Percentiles rank a stretch among this genome's conserved stretches.
phyloP scores from a whole-genome alignment of 2,888 invertebrate genomes.

The Gortyna flavago region DNA sequence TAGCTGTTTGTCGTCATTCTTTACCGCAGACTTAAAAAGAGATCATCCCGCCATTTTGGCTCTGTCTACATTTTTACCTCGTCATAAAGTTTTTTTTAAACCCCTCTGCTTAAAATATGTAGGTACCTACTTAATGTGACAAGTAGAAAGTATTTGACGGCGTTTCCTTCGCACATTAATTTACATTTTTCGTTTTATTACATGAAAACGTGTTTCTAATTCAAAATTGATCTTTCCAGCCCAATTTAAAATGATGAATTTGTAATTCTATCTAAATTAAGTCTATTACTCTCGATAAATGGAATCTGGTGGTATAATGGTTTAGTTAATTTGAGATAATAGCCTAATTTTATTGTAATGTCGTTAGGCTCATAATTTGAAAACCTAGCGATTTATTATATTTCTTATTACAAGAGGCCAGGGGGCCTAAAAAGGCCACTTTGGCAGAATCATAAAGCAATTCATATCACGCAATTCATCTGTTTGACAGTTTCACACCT shows the following conservation, averaged over 20 bases:
- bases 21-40: constrained; percentile 13
- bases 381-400: constrained; percentile 1
- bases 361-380: constrained; percentile 16
- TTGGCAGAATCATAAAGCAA: too few relatives aligned
- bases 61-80: constrained; percentile 5
- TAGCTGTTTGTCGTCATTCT: constrained; percentile 34
- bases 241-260: constrained; percentile 41
- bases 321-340: constrained; percentile 47
- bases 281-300: constrained; percentile 27
- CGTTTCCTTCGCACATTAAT: constrained; percentile 1
- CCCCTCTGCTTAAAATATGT: neutral
- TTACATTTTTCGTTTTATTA: constrained; percentile 1
- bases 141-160: constrained; percentile 22
- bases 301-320: constrained; percentile 28
- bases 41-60: constrained; percentile 34
- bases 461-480: too few relatives aligned
- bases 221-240: constrained; percentile 26
- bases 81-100: constrained; percentile 13
- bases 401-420: constrained; percentile 1
- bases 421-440: too few relatives aligned
- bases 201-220: constrained; percentile 16
- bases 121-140: neutral
- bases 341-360: constrained; percentile 41
- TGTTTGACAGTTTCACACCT: too few relatives aligned
- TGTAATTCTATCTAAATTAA: constrained; percentile 45